phyloP scores from a whole-genome alignment of 1,140 invertebrate genomes.

The Theocolax elegans region DNA sequence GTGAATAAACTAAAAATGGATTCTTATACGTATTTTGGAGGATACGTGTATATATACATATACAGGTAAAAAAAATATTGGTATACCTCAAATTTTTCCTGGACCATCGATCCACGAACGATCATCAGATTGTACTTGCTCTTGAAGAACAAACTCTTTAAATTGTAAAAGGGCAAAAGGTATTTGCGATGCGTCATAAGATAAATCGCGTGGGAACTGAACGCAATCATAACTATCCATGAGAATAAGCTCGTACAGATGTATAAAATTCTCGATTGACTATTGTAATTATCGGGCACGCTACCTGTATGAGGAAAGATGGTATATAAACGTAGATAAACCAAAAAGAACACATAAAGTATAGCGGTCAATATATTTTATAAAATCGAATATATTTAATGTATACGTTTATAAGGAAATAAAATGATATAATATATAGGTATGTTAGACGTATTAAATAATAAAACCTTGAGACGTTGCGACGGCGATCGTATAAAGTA shows the following conservation, averaged over 20 bases:
- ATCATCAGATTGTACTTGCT: conserved; percentile 44
- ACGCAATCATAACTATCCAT: conserved; percentile 47
- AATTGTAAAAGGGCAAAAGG: conserved; percentile 42
- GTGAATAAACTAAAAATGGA: too few relatives aligned
- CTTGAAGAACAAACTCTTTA: conserved; percentile 45
- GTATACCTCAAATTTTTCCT: conserved; percentile 12
- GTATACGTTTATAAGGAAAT: not conserved
- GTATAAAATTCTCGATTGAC: conserved; percentile 44
- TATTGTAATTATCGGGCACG: conserved; percentile 35
- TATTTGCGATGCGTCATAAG: conserved; percentile 45
- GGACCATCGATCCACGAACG: conserved; percentile 38
- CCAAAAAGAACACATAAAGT: not conserved
- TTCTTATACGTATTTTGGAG: too few relatives aligned
- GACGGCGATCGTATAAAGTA: conserved; percentile 47
- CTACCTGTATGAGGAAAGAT: conserved; percentile 28
- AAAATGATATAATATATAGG: not conserved
- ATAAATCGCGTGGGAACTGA: conserved; percentile 47
- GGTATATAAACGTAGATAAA: not conserved
- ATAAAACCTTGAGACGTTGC: conserved; percentile 47
- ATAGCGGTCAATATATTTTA: too few relatives aligned
- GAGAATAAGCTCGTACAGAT: conserved; percentile 47
- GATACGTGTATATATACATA: too few relatives aligned
- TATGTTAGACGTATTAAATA: not conserved
- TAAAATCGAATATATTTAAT: not conserved
- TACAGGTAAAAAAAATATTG: too few relatives aligned